Percentiles rank a stretch among this genome's conserved stretches.
Conservation (phyloP, 1,140 invertebrate genomes). For the Zaprionus kolodkinae region DNA sequence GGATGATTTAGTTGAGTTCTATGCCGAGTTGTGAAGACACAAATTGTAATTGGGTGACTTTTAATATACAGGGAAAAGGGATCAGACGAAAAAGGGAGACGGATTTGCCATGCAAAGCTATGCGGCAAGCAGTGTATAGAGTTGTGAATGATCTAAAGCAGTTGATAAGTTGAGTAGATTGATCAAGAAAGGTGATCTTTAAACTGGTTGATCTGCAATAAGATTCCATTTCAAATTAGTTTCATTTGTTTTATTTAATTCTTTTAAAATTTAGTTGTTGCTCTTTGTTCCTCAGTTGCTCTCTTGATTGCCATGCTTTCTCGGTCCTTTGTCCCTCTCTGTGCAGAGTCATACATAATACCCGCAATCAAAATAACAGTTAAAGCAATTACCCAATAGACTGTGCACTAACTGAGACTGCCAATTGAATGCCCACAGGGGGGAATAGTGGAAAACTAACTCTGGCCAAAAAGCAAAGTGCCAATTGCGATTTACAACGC, state of each 20-base stretch:
- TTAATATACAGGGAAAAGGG: constrained; percentile 18
- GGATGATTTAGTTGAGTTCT: neutral
- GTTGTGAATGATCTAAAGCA: neutral
- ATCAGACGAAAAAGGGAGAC: neutral
- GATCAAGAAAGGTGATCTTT: neutral
- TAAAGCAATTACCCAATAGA: constrained; percentile 62
- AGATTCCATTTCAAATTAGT: neutral
- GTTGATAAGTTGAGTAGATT: neutral
- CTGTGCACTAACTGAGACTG: constrained; percentile 32
- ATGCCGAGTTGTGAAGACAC: neutral
- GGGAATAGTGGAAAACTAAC: constrained; percentile 39
- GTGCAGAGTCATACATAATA: constrained; percentile 11
- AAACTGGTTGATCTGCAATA: neutral
- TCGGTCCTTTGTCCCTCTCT: constrained; percentile 11
- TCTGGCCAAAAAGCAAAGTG: constrained; percentile 50
- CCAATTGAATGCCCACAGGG: constrained; percentile 57
- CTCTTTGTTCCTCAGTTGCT: neutral
- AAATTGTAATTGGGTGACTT: neutral
- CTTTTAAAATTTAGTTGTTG: neutral
- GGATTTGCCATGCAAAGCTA: constrained; percentile 13
- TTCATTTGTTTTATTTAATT: neutral
- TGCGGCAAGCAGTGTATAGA: neutral
- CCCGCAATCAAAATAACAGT: constrained; percentile 36
- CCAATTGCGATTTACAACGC: constrained; percentile 56
- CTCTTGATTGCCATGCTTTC: neutral